Conservation (phyloP, 2,888 invertebrate genomes). For the Penaeus monodon region DNA sequence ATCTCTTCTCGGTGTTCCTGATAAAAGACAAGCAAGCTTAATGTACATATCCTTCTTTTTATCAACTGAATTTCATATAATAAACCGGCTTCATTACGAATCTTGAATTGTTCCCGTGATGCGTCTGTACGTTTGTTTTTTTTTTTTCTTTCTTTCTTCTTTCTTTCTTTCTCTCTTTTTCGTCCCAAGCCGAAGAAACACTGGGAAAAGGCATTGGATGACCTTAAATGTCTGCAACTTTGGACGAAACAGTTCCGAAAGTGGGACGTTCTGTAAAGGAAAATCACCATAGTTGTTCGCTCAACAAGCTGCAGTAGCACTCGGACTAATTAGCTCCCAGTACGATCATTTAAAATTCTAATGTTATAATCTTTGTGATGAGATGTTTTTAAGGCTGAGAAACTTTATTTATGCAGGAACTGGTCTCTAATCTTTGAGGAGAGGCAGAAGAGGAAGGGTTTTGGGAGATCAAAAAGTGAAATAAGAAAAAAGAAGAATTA, state of each 20-base stretch:
- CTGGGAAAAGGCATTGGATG: too few species aligned
- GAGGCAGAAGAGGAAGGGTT: conserved; percentile 9
- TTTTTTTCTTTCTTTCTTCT: too few species aligned
- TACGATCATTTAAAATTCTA: conserved; percentile 57
- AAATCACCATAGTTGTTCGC: conserved; percentile 5
- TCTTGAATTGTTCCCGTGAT: too few species aligned
- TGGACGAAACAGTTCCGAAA: conserved; percentile 22
- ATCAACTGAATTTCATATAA: too few species aligned
- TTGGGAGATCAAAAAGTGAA: background rate
- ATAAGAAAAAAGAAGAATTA: background rate
- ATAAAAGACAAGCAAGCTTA: too few species aligned
- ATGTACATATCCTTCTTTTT: too few species aligned
- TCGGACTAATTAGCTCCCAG: conserved; percentile 54
- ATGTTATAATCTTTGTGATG: conserved; percentile 60
- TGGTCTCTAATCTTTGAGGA: conserved; percentile 34
- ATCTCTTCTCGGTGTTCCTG: too few species aligned
- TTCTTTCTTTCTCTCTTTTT: too few species aligned
- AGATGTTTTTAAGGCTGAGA: conserved; percentile 26
- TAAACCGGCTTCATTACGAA: too few species aligned
- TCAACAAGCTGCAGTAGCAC: conserved; percentile 45
- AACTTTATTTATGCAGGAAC: conserved; percentile 47
- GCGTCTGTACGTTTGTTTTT: too few species aligned
- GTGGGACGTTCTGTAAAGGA: background rate
- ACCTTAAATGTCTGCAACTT: too few species aligned
- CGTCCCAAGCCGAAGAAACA: too few species aligned